Conservation (phyloP, 1,140 invertebrate genomes). For the Aphelinus atriplicis region DNA sequence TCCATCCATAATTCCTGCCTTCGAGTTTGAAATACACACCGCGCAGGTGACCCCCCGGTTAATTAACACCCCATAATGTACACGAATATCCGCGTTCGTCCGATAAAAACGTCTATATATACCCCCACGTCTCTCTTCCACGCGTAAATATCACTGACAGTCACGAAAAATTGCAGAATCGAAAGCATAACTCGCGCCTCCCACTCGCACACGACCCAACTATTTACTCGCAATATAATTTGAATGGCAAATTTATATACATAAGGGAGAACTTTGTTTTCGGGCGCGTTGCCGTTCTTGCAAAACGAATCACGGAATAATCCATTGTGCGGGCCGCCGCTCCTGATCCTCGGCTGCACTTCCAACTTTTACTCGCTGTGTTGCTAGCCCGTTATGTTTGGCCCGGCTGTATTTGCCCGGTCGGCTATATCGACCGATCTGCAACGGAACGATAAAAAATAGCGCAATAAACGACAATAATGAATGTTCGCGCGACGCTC, state of each 20-base stretch:
- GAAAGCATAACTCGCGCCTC: background rate
- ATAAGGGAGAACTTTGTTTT: conserved; percentile 32
- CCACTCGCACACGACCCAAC: conserved; percentile 19
- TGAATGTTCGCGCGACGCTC: conserved; percentile 20
- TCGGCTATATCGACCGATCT: too few species aligned
- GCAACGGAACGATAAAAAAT: conserved; percentile 22
- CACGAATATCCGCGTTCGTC: too few species aligned
- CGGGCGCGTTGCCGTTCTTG: background rate
- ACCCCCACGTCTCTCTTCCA: too few species aligned
- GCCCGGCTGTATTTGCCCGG: conserved; percentile 6
- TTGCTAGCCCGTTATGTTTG: too few species aligned
- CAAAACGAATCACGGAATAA: conserved; percentile 11
- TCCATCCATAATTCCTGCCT: too few species aligned
- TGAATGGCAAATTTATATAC: conserved; percentile 36
- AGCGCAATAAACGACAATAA: conserved; percentile 14
- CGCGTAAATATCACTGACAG: too few species aligned
- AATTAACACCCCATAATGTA: too few species aligned
- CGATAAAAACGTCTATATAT: too few species aligned
- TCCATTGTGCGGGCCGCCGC: conserved; percentile 21
- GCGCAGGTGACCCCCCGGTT: too few species aligned
- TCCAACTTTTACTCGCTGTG: conserved; percentile 30
- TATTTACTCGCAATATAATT: conserved; percentile 4
- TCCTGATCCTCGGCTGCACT: background rate
- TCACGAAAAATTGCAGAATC: background rate
- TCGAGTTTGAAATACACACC: too few species aligned